These are phyloP conservation scores for Pteropus alecto DNA, from an alignment of 2,113 vertebrate genomes.

Conservation along the genomic window DNA sequence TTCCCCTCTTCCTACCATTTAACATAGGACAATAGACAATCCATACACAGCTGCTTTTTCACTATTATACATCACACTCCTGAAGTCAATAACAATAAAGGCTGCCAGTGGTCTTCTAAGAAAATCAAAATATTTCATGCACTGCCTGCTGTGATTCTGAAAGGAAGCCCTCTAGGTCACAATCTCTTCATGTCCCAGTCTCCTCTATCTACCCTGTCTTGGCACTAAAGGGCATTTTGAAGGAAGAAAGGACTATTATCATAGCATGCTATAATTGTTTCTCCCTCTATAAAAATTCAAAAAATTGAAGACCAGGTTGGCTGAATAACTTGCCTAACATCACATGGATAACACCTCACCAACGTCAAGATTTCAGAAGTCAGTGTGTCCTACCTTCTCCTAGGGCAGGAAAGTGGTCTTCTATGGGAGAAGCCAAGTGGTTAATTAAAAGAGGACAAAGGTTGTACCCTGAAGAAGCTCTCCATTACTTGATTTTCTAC, in stretches of 20 bases:
- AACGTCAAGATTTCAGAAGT: not conserved
- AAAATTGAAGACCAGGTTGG: not conserved
- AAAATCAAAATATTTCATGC: not conserved
- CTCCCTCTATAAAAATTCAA: not conserved
- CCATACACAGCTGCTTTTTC: not conserved
- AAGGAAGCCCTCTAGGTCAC: not conserved
- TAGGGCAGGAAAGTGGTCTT: not conserved
- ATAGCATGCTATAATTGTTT: not conserved
- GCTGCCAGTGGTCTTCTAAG: not conserved
- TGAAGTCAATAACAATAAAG: not conserved
- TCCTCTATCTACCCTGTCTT: not conserved
- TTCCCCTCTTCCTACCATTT: constrained; percentile 18
- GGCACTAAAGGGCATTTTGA: not conserved
- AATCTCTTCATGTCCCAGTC: not conserved
- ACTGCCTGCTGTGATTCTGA: not conserved
- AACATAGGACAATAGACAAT: not conserved
- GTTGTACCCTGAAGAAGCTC: not conserved
- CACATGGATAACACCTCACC: not conserved
- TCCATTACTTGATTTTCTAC: not conserved
- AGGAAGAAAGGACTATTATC: not conserved
- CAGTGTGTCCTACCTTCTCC: not conserved
- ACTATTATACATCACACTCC: not conserved
- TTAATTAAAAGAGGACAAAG: not conserved
- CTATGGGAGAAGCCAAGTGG: not conserved
- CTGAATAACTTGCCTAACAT: not conserved